Evolutionary conservation across 2,113 vertebrate genomes (phyloP), one percentile per base, ranked within the genome.

Genomic region (Stegostoma tigrinum): DNA sequence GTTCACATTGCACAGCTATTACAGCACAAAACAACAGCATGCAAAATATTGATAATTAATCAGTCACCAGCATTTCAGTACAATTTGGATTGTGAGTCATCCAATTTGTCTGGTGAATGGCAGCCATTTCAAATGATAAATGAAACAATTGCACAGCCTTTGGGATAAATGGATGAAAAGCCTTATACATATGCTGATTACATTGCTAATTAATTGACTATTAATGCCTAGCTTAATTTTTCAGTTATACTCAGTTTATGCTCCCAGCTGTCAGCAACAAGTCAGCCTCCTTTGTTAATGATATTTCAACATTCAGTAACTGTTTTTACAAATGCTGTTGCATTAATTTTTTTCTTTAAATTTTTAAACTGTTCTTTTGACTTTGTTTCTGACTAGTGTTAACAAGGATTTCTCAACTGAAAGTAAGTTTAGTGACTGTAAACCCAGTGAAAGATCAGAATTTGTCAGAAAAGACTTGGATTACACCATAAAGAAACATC

Each of bases 81-180:
- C 89, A 93, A 93, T 67, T 61, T 66, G n/a, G n/a, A 64, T 38
- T 38, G 89, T 67, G 30, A 93, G n/a, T 93, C 61, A 38, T 67
- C 61, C 89, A 93, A 93, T n/a, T 67, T 93, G 67, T 93, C 61
- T 93, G 38, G 27, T 66, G 89, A 93, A 66, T 38, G 38, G 61
- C 89, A 38, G 89, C 21, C 34, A 93, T 93, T 93, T 93, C 61
- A 93, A 93, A 93, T 93, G 55, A 93, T 64, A 93, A 93, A n/a
- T 64, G 30, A 91, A 91, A 15, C 55, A 64, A 38, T 67, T 66
- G 61, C 55, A 23, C 21, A 34, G 19, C 61, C 89, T 93, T 7
- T 93, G 89, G n/a, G 61, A 38, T 93, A 21, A 34, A 93, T 93
- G 89, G 89, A 66, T 93, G 89, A 61, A 93, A 93, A 93, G 38